Conservation (phyloP, 2,113 vertebrate genomes). For the Arenaria interpres region DNA sequence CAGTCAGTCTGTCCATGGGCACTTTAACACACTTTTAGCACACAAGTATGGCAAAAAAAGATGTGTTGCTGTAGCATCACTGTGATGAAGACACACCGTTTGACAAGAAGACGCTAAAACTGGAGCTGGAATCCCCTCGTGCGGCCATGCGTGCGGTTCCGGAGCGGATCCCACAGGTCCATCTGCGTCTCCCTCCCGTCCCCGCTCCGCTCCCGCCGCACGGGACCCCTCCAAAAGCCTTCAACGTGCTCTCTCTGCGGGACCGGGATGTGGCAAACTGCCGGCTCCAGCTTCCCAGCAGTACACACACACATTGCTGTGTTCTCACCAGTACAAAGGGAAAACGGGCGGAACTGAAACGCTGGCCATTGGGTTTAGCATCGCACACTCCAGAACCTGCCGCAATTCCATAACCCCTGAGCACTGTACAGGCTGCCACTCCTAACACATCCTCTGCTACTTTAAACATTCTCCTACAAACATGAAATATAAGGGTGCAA, state of each 20-base stretch:
- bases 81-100: fast-evolving
- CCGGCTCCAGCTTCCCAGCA: background rate
- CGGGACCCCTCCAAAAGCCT: background rate
- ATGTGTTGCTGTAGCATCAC: background rate
- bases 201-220: no score
- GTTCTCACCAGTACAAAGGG: background rate
- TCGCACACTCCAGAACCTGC: background rate
- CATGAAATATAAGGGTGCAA: fast-evolving
- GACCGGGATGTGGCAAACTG: background rate
- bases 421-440: background rate
- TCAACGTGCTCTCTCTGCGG: background rate
- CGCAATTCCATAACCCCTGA: background rate
- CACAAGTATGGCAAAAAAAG: background rate
- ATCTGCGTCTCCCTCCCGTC: no score
- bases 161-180: no score
- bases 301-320: background rate
- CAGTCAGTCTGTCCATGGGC: background rate
- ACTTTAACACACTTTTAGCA: background rate
- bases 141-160: background rate
- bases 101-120: background rate
- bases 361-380: background rate
- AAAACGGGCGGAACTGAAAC: background rate
- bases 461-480: background rate
- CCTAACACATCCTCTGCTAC: fast-evolving
- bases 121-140: background rate